Evolutionary conservation across 2,113 vertebrate genomes (phyloP).

Genomic region (Bubalus kerabau): DNA sequence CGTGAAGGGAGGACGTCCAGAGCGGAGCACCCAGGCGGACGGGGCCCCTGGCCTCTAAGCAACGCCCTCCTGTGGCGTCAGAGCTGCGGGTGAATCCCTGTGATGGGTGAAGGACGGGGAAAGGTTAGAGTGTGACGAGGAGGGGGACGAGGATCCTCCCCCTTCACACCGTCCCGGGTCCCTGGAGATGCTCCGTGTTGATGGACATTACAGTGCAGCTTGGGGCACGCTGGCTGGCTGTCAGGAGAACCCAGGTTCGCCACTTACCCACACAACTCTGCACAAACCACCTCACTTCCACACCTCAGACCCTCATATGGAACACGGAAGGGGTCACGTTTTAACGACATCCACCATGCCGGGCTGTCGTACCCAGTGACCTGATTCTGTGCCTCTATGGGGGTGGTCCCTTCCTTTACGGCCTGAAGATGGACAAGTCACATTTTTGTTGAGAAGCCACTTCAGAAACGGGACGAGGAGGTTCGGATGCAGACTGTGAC

Average conservation of each 20-base stretch:
- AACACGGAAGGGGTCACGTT: accelerated
- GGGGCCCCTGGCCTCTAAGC: neutral
- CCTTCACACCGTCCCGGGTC: neutral
- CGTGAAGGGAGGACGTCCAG: neutral
- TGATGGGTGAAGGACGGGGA: neutral
- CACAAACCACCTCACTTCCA: neutral
- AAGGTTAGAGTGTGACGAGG: accelerated
- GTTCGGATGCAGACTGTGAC: accelerated
- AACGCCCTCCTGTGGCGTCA: accelerated
- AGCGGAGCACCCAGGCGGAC: accelerated
- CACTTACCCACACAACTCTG: neutral
- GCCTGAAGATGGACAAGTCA: accelerated
- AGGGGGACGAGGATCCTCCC: accelerated
- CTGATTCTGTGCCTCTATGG: accelerated
- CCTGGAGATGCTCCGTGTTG: neutral
- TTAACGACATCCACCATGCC: accelerated
- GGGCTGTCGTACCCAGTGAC: accelerated
- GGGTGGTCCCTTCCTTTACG: accelerated
- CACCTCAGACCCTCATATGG: neutral
- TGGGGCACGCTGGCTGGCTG: accelerated
- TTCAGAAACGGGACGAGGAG: neutral
- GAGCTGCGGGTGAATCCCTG: neutral
- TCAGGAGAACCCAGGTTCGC: neutral
- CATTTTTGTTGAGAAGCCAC: neutral
- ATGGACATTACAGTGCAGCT: accelerated